phyloP scores from a whole-genome alignment of 2,888 invertebrate species.

The Pristionchus entomophagus region DNA sequence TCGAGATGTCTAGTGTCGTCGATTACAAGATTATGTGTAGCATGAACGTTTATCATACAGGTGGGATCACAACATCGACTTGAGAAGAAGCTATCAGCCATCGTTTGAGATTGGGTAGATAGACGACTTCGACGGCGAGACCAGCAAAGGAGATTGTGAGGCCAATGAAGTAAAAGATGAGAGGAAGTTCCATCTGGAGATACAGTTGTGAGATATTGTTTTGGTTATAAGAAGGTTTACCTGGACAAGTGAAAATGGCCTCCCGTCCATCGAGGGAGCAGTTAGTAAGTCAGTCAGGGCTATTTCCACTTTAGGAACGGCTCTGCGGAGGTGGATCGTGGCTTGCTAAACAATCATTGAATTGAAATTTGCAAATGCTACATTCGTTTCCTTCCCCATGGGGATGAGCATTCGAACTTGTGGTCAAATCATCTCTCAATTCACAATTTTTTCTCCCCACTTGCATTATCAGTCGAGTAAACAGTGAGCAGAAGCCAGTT shows the following conservation, averaged over 20 bases:
- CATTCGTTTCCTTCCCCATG: no score
- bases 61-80: not conserved
- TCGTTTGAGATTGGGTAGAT: not conserved
- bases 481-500: slow-evolving; percentile 25
- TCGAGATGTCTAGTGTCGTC: not conserved
- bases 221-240: not conserved
- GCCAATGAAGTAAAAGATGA: not conserved
- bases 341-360: not conserved
- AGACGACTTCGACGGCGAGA: not conserved
- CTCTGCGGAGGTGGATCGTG: not conserved
- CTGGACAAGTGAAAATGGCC: not conserved
- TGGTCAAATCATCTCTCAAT: no score
- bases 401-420: no score
- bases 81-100: not conserved
- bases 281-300: not conserved
- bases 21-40: not conserved
- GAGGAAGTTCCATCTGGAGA: not conserved
- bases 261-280: not conserved
- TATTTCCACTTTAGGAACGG: not conserved
- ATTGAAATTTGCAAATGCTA: not conserved
- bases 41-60: not conserved
- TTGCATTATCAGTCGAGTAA: not conserved
- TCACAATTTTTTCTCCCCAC: no score
- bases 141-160: not conserved
- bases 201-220: no score